These are phyloP conservation scores for Pampusana beccarii DNA, from an alignment of 2,113 vertebrate genomes.

Conservation along the genomic window DNA sequence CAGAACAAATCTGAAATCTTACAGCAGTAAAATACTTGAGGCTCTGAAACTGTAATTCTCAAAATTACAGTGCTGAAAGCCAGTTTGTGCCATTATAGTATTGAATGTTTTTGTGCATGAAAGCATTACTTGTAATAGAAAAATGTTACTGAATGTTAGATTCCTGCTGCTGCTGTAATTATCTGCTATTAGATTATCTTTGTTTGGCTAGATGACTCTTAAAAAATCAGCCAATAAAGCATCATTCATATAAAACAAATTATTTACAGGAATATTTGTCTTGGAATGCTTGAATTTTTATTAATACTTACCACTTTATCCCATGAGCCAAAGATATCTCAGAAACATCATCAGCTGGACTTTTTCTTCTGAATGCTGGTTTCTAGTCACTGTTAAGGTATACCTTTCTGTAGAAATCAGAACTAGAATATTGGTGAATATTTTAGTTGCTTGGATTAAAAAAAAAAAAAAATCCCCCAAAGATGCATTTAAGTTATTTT, in stretches of 20 bases:
- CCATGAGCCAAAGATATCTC: not conserved
- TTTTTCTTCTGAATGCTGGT: not conserved
- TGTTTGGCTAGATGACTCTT: conserved; percentile 2
- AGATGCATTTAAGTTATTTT: not conserved
- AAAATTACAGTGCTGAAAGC: conserved; percentile 41
- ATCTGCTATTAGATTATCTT: conserved; percentile 18
- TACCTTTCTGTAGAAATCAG: not conserved
- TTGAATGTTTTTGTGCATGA: conserved; percentile 13
- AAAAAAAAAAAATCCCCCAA: not conserved
- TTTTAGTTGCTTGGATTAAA: not conserved
- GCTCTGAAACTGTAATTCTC: conserved; percentile 47
- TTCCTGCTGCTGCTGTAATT: conserved; percentile 27
- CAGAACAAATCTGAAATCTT: conserved; percentile 19
- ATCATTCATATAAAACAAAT: not conserved
- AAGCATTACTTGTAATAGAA: conserved; percentile 11
- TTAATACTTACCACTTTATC: not conserved
- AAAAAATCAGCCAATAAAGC: not conserved
- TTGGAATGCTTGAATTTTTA: not conserved
- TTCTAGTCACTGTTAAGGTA: not conserved
- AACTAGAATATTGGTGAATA: not conserved
- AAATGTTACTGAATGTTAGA: conserved; percentile 32
- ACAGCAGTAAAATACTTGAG: conserved; percentile 37
- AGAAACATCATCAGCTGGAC: not conserved
- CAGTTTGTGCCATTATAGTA: conserved; percentile 12
- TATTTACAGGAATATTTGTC: not conserved